Base-by-base conservation (phyloP, 2,113 vertebrate species). In the Suricata suricatta region DNA sequence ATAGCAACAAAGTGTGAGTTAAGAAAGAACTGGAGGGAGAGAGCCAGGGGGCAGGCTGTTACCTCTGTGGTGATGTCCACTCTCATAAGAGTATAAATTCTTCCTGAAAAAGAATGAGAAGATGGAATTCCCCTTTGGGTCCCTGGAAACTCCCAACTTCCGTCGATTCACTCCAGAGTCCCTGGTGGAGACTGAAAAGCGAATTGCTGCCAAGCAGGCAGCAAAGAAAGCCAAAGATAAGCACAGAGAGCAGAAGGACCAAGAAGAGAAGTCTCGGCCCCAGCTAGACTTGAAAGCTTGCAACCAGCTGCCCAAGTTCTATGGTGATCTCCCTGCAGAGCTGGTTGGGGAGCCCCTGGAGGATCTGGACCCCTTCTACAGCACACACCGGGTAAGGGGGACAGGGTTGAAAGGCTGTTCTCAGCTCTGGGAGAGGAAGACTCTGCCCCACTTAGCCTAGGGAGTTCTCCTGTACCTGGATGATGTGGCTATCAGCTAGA, bases 351-450 rank as follows among this genome's bases (percentile, higher is more conserved):
- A 99, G 91, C 99, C 99, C 0, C 98, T 99, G 98, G 99, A 99
- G 87, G 99, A 99, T 82, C 98, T 99, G 0, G 99, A 99, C 95
- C 99, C 99, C 0, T 99, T 99, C 98, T 99, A 99, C 98, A 99
- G 98, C 97, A 99, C 99, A 97, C 94, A 96, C 63, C 71, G 94
- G 98, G 98, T 98, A 98, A 98, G 98, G 50, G 50, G 81, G 17
- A 6, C 76, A 3, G 3, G 10, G 3, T 0, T 38, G 57, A 17
- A 54, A 3, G 3, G 50, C 63, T 44, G 3, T 23, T 38, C 21
- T 83, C 47, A 3, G 60, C 79, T 82, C 50, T 76, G 35, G 14
- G 29, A 33, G 29, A 84, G 50, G 27, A 71, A 29, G 50, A 35
- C 31, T 33, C 44, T 25, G 6, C n/a, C 66, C 12, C 66, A 47